Conservation (phyloP, 2,113 vertebrate genomes). For the Erythrolamprus reginae region DNA sequence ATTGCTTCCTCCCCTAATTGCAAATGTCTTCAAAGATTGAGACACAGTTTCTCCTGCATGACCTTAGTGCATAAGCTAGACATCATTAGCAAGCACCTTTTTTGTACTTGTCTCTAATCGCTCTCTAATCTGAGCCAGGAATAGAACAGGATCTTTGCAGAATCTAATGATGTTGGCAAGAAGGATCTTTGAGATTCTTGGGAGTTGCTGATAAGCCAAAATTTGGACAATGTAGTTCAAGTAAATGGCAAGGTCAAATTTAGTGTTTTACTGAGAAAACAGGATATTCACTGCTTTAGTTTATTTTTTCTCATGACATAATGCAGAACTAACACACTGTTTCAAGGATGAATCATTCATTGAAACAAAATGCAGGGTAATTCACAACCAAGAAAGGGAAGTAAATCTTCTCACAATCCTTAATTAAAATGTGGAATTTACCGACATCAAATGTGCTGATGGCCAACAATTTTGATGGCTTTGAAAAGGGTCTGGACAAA, state of each 20-base stretch:
- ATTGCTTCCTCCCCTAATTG: constrained; percentile 66
- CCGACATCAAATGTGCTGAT: neutral
- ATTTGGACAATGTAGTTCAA: neutral
- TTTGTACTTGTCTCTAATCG: constrained; percentile 58
- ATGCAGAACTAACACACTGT: neutral
- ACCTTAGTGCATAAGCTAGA: constrained; percentile 63
- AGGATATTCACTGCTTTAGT: neutral
- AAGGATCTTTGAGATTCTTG: neutral
- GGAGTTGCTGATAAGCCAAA: constrained; percentile 1
- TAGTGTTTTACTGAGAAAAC: neutral
- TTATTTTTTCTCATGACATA: neutral
- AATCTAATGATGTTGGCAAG: constrained; percentile 16
- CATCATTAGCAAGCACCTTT: constrained; percentile 61
- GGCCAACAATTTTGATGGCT: neutral
- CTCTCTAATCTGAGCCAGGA: constrained; percentile 15
- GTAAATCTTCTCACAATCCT: neutral
- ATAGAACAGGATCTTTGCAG: neutral
- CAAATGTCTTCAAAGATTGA: constrained; percentile 66
- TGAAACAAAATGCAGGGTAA: neutral
- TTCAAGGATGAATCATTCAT: neutral
- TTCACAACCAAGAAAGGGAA: neutral
- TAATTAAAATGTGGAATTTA: neutral
- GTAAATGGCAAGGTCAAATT: neutral
- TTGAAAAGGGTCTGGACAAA: neutral
- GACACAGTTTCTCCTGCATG: constrained; percentile 58